Evolutionary conservation across 2,888 invertebrate species (phyloP).

Genomic region (Saturnia japonica): DNA sequence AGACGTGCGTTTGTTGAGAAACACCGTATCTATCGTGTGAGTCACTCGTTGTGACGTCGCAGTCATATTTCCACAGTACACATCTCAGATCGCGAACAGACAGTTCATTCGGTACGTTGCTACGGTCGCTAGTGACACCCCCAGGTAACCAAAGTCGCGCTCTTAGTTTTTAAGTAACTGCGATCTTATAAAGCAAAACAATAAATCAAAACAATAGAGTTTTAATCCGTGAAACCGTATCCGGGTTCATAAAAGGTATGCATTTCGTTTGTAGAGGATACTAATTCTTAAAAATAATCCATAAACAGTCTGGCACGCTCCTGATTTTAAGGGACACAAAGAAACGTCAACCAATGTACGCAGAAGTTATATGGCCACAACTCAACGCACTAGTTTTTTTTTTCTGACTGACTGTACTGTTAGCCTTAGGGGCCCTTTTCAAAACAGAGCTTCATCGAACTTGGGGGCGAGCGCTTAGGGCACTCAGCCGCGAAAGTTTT

Average conservation of each 20-base stretch:
- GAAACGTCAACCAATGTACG: not conserved
- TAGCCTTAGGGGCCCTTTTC: no score
- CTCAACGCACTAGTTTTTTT: not conserved
- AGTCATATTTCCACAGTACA: not conserved
- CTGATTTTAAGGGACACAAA: not conserved
- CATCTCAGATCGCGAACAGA: not conserved
- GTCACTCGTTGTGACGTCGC: not conserved
- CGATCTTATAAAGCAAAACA: no score
- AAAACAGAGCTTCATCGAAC: no score
- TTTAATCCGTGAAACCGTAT: no score
- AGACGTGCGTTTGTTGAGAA: slow-evolving; percentile 20
- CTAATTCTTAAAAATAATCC: not conserved
- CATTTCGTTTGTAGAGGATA: no score
- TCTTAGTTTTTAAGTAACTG: not conserved
- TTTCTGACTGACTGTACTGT: no score
- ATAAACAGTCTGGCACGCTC: not conserved
- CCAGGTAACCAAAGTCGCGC: not conserved
- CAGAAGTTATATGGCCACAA: not conserved
- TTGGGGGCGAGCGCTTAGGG: no score
- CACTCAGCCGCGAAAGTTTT: no score
- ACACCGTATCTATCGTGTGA: slow-evolving; percentile 7
- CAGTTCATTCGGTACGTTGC: not conserved
- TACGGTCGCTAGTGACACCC: not conserved
- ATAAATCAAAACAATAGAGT: no score
- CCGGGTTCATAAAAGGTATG: no score